Base-by-base conservation (phyloP, 2,888 invertebrate genomes). In the Yponomeuta sedellus region DNA sequence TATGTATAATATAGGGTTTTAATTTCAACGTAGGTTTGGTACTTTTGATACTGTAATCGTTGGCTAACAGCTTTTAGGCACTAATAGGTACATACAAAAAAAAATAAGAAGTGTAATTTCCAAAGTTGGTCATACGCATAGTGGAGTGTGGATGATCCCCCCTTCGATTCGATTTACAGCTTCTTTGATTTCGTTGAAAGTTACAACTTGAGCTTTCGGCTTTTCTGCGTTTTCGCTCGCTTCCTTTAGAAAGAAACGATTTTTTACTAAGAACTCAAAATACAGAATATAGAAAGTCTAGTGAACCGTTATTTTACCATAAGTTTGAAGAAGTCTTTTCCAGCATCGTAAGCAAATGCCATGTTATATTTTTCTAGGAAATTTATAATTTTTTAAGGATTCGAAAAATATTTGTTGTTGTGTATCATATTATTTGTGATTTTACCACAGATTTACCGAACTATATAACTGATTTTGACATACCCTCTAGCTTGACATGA, bases 91-190 rank as follows among this genome's bases (percentile, higher is more conserved):
- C 34, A 34, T n/a, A n/a, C n/a, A 34, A 34, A 34, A 34, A 5
- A 8, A 34, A 34, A 1, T 5, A 34, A 34, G 34, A 34, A 34
- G 8, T 5, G 10, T 34, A 34, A 34, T 8, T 34, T 34, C 34
- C 34, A 52, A 52, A 22, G 20, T 34, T 25, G 11, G 25, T 25
- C 61, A 74, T 75, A 91, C 90, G 74, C 90, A 90, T 64, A 91
- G 79, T 19, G 90, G 90, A 20, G 90, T 91, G 68, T 90, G 90
- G 74, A 90, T 89, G 44, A 89, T 80, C 64, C 82, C 85, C 66
- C 83, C 83, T 72, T 88, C 86, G 64, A 88, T 87, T 66, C 80
- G 78, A 64, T 88, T 86, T 1, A 82, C 79, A 3, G 90, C 90
- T 73, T 81, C 74, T 76, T 86, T 88, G 25, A 90, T 85, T 74